Percentiles rank a stretch among this genome's conserved stretches.
phyloP scores from a whole-genome alignment of 2,113 vertebrate genomes.

The Toxotes chatareus region DNA sequence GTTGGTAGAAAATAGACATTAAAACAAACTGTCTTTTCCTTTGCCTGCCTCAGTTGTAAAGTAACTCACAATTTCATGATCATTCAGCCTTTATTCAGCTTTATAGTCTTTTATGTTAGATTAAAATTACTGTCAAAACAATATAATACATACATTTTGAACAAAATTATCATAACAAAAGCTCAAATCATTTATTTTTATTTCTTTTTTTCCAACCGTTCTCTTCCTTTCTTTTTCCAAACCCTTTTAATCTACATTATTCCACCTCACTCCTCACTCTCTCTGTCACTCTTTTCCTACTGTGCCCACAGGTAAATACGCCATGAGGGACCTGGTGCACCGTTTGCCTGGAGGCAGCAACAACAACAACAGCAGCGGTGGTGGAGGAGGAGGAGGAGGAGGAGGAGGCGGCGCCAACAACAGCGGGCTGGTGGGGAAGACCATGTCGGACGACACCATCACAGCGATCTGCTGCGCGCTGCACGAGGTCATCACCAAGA shows the following conservation, averaged over 20 bases:
- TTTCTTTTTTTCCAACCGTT: background rate
- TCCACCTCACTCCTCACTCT: background rate
- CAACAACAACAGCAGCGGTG: slow-evolving; percentile 81
- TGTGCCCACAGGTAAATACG: slow-evolving; percentile 89
- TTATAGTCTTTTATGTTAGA: background rate
- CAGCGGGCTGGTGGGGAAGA: slow-evolving; percentile 84
- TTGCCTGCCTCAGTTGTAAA: background rate
- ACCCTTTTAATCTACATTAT: slow-evolving; percentile 17
- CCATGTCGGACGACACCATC: slow-evolving; percentile 97
- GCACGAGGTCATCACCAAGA: slow-evolving; percentile 98
- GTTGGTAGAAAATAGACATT: background rate
- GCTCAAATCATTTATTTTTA: background rate
- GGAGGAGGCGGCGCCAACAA: slow-evolving; percentile 78
- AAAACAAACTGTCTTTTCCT: background rate
- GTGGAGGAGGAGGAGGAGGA: slow-evolving; percentile 66
- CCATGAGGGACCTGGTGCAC: slow-evolving; percentile 97
- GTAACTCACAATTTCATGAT: background rate
- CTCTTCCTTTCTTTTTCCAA: background rate
- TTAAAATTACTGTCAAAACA: background rate
- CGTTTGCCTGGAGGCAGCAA: slow-evolving; percentile 93
- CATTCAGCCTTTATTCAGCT: background rate
- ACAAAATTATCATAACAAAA: background rate
- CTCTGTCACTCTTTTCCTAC: background rate
- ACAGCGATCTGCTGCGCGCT: slow-evolving; percentile 96
- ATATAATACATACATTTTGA: background rate